phyloP scores from a whole-genome alignment of 2,888 invertebrate species.

The Eledone cirrhosa region DNA sequence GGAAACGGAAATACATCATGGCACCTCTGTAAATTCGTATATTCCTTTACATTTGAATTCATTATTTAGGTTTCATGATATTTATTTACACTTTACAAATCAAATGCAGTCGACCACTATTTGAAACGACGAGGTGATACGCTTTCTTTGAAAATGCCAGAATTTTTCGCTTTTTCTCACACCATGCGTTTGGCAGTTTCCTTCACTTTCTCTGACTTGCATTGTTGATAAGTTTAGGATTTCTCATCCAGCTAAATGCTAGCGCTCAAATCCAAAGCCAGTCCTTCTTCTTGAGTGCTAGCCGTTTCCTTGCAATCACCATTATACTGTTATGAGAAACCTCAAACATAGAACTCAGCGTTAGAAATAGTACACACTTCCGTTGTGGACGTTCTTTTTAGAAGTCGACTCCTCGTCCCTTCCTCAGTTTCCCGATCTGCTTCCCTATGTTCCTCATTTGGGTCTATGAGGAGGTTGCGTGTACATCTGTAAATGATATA shows the following conservation, averaged over 20 bases:
- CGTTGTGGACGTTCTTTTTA: constrained; percentile 15
- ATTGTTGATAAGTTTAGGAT: too few species aligned
- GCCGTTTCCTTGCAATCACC: background rate
- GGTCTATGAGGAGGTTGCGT: constrained; percentile 2
- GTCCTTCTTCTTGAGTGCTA: too few species aligned
- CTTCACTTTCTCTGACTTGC: too few species aligned
- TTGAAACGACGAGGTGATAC: background rate
- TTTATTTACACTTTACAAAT: background rate
- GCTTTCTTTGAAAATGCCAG: background rate
- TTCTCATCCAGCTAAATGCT: too few species aligned
- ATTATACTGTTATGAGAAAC: background rate
- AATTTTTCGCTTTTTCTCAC: too few species aligned
- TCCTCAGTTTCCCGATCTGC: constrained; percentile 15
- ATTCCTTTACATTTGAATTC: background rate
- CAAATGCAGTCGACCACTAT: background rate
- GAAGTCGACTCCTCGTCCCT: constrained; percentile 7
- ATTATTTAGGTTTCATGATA: background rate
- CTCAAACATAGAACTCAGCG: constrained; percentile 28
- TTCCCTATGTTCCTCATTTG: constrained; percentile 17
- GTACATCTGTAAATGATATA: constrained; percentile 23
- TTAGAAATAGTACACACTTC: constrained; percentile 26
- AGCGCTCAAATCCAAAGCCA: too few species aligned
- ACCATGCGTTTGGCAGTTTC: too few species aligned
- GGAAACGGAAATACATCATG: too few species aligned
- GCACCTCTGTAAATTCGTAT: too few species aligned